phyloP scores from a whole-genome alignment of 2,797 vertebrate genomes.

The Benthosema pterotum region DNA sequence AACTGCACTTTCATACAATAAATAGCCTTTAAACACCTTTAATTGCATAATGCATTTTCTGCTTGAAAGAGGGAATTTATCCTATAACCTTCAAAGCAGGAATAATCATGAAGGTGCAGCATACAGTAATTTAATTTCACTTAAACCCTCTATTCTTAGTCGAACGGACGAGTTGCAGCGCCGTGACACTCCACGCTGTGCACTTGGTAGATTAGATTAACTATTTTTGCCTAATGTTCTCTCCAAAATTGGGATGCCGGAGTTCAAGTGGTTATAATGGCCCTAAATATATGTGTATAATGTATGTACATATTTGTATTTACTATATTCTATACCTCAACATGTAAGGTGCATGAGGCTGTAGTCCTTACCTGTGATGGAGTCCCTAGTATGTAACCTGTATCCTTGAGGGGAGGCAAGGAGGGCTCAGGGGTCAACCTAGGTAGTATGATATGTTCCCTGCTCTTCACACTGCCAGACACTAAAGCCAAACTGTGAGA shows the following conservation, averaged over 20 bases:
- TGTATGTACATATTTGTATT: too few species aligned
- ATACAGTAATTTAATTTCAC: neutral
- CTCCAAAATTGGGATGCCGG: too few species aligned
- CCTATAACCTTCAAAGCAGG: neutral
- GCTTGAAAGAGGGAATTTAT: neutral
- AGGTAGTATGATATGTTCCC: conserved; percentile 80
- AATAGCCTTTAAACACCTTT: neutral
- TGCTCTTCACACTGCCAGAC: conserved; percentile 88
- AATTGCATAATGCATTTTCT: neutral
- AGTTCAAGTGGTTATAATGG: too few species aligned
- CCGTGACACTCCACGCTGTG: too few species aligned
- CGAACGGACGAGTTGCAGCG: too few species aligned
- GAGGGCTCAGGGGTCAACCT: conserved; percentile 77
- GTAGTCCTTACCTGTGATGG: conserved; percentile 72
- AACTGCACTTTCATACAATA: too few species aligned
- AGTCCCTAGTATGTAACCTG: conserved; percentile 56
- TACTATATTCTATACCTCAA: too few species aligned
- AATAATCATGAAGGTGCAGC: neutral
- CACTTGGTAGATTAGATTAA: too few species aligned
- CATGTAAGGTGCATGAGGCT: too few species aligned
- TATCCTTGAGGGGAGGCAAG: conserved; percentile 70
- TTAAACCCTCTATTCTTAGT: too few species aligned
- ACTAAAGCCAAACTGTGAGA: conserved; percentile 85
- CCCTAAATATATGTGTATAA: too few species aligned
- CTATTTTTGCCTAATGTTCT: too few species aligned